These are phyloP conservation scores for Polypedilum pembai DNA, from an alignment of 1,140 invertebrate species.

Conservation along the genomic window DNA sequence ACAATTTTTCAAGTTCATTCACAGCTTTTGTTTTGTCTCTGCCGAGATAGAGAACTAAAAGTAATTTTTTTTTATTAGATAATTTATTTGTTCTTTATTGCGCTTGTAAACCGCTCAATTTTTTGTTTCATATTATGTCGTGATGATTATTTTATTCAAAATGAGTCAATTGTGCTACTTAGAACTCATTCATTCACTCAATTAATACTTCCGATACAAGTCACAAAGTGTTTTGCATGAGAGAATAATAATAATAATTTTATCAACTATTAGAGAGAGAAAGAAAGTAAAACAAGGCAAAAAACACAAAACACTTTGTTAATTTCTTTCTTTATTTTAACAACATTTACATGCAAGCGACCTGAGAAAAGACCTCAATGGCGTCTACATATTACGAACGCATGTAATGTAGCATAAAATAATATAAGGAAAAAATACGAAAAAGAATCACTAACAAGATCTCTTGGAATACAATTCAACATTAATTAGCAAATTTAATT, in stretches of 20 bases:
- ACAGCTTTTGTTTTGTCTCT: background rate
- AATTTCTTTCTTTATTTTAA: background rate
- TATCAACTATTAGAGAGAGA: no score
- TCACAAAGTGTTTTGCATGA: slow-evolving; percentile 3
- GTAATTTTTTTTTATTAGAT: background rate
- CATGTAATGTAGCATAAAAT: slow-evolving; percentile 13
- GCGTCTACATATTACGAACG: slow-evolving; percentile 16
- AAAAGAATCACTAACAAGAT: background rate
- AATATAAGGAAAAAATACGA: background rate
- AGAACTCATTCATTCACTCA: background rate
- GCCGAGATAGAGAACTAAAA: background rate
- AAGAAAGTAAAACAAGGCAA: background rate
- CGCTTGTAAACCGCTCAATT: slow-evolving; percentile 10
- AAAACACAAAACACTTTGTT: slow-evolving; percentile 13
- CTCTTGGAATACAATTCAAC: slow-evolving; percentile 7
- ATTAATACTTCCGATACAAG: slow-evolving; percentile 17
- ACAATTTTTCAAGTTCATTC: background rate
- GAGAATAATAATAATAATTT: background rate
- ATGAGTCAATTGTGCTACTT: slow-evolving; percentile 9
- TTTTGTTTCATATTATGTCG: background rate
- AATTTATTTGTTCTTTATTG: slow-evolving; percentile 19
- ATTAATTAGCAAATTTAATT: slow-evolving; percentile 20
- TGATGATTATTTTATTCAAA: background rate
- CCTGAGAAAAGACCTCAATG: slow-evolving; percentile 9
- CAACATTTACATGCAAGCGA: slow-evolving; percentile 8